Conservation (phyloP, 1,140 invertebrate species). For the Drosophila albomicans region DNA sequence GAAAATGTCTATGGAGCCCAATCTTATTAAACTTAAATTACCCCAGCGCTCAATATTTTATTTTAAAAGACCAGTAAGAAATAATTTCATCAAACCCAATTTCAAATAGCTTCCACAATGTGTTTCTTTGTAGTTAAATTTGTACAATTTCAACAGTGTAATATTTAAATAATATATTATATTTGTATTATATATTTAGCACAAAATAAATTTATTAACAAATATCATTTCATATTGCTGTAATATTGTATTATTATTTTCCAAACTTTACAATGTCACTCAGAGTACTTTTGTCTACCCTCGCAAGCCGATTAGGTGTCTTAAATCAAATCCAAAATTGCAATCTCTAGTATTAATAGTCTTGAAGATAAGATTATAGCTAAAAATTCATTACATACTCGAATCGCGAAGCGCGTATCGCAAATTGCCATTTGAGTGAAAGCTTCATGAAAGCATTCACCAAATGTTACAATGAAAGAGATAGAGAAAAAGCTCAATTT, state of each 20-base stretch:
- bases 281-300: neutral
- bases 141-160: too few relatives aligned
- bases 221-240: too few relatives aligned
- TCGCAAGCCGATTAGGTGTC: neutral
- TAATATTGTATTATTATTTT: neutral
- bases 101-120: neutral
- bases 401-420: neutral
- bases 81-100: neutral
- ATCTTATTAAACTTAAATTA: too few relatives aligned
- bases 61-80: neutral
- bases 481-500: constrained; percentile 30
- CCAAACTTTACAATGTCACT: neutral
- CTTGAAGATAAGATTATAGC: constrained; percentile 12
- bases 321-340: constrained; percentile 43
- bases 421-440: constrained; percentile 6
- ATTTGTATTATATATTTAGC: too few relatives aligned
- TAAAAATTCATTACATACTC: constrained; percentile 8
- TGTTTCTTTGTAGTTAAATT: too few relatives aligned
- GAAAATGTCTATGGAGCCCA: too few relatives aligned
- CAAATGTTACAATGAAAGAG: neutral
- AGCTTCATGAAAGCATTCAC: constrained; percentile 3
- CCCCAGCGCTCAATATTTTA: too few relatives aligned
- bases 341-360: constrained; percentile 25
- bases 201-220: too few relatives aligned
- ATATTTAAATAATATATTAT: too few relatives aligned